Percentiles rank a stretch among this genome's conserved stretches.
These are phyloP conservation scores for Brachymystax lenok DNA, from an alignment of 2,797 vertebrate genomes.

Conservation along the genomic window DNA sequence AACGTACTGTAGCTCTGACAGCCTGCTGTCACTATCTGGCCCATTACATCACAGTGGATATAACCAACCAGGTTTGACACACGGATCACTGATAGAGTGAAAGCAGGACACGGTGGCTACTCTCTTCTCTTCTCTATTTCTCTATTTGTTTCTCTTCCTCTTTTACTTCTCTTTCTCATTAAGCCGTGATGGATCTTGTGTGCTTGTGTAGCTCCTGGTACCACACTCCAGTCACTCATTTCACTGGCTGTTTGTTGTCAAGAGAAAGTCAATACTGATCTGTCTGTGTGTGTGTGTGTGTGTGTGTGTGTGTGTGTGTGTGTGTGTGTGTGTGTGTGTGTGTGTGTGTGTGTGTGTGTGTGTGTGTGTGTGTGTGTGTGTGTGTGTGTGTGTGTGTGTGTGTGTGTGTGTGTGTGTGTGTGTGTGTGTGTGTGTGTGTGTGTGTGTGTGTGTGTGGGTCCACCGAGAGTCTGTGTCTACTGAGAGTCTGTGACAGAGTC, in stretches of 20 bases:
- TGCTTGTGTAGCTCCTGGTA: not conserved
- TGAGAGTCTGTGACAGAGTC: not conserved
- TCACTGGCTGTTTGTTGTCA: conserved; percentile 3
- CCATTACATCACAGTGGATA: conserved; percentile 48
- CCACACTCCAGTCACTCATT: not conserved
- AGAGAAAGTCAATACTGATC: not conserved
- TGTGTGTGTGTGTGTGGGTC: conserved; percentile 9
- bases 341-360: conserved; percentile 9
- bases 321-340: not conserved
- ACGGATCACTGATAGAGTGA: conserved; percentile 20
- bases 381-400: not conserved
- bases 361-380: conserved; percentile 10
- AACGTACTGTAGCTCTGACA: conserved; percentile 36
- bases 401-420: conserved; percentile 21
- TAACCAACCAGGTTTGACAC: conserved; percentile 42
- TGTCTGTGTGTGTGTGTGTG: conserved; percentile 18
- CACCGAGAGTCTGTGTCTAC: conserved; percentile 18
- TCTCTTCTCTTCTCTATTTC: not conserved
- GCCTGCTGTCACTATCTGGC: conserved; percentile 44
- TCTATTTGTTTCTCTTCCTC: not conserved
- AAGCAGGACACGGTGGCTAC: conserved; percentile 18
- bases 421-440: conserved; percentile 24
- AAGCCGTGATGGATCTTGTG: not conserved
- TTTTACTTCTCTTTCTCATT: not conserved
- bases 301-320: not conserved